Base-by-base conservation (phyloP, 2,888 invertebrate genomes). In the Diarsia brunnea region DNA sequence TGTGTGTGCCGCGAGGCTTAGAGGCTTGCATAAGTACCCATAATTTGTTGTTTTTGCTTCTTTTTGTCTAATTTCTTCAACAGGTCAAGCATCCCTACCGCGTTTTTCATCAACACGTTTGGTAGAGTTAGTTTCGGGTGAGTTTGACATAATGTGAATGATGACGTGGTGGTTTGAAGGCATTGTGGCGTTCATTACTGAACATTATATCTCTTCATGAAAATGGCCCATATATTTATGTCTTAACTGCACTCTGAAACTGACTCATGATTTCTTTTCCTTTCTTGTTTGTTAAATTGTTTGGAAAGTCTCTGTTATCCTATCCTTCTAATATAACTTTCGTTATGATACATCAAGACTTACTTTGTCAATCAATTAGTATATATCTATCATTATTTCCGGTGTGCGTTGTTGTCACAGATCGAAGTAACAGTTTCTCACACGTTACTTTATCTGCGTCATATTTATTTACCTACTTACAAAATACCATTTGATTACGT, bases 71-170 rank as follows among this genome's bases (percentile, higher is more conserved):
- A 97, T 97, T 97, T 97, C 96, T 97, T 97, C 97, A 97, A 97
- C 97, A 97, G 97, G 97, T 97, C 97, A 97, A 97, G 97, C 96
- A 97, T 97, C 96, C 97, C 97, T 95, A 97, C 97, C 95, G 97
- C 97, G 97, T 97, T 97, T 97, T 97, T 97, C 97, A 97, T 97
- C 97, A 97, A 97, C 97, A 97, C 97, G 95, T 97, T 98, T 95
- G 97, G 97, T 97, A 97, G 97, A 96, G 97, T 97, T 96, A 97
- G 97, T 95, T 97, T 97, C 95, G 98, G 98, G 98, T 98, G 97
- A 97, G 98, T 98, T 95, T 95, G 94, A 93, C 94, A 95, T 95
- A 95, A 95, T 93, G 92, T 92, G 95, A 96, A 94, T 95, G 95
- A 94, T 90, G 93, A 94, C 94, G 92, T 95, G 95, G 95, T 95